Percentiles rank a stretch among this genome's conserved stretches.
Evolutionary conservation across 2,113 vertebrate genomes (phyloP).

Genomic region (Syrmaticus mikado): DNA sequence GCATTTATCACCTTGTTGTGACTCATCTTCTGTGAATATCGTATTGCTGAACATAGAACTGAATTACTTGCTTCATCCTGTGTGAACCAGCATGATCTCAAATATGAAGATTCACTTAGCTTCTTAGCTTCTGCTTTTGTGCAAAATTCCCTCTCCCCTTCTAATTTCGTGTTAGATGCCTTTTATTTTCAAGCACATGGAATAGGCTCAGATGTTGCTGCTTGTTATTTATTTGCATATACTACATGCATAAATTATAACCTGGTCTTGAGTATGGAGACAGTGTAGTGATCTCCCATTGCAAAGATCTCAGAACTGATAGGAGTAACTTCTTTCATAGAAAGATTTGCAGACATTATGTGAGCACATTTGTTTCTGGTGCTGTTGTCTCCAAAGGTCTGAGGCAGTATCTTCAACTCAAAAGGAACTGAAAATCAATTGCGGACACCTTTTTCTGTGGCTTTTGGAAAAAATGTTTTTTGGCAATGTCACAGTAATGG

Average conservation of each 20-base stretch:
- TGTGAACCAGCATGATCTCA: constrained; percentile 12
- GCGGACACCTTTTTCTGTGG: background rate
- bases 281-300: rapidly evolving
- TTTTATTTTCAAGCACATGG: background rate
- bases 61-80: background rate
- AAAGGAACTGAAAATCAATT: background rate
- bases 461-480: background rate
- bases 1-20: constrained; percentile 42
- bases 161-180: background rate
- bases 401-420: background rate
- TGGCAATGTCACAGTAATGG: background rate
- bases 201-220: background rate
- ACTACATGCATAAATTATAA: background rate
- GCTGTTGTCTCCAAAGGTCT: background rate
- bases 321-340: background rate
- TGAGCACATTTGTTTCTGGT: background rate
- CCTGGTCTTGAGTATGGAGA: background rate
- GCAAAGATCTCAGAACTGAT: background rate
- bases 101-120: background rate
- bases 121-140: background rate
- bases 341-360: background rate
- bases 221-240: background rate
- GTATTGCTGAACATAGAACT: background rate
- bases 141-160: background rate
- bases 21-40: constrained; percentile 49